Evolutionary conservation across 2,888 invertebrate species (phyloP), one percentile per base, ranked within the genome.

Genomic region (Galeopsomyia nigrocyanea): DNA sequence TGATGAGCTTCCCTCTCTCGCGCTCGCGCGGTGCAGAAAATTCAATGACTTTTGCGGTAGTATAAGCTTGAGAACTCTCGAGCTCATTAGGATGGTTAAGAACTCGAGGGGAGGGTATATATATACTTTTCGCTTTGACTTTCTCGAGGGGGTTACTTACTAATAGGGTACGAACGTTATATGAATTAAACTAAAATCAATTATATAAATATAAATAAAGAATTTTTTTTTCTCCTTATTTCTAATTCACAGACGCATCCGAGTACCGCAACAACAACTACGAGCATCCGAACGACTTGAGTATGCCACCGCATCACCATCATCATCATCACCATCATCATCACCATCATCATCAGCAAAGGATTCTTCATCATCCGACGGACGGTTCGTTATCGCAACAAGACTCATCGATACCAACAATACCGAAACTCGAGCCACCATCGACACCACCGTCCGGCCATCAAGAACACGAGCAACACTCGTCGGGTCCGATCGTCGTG

Each of bases 351-450:
- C 78, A 82, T 71, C 78, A 80, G 77, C 80, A 83, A 76, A 78
- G 81, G 75, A 79, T 82, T 74, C 71, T 80, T 46, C 80, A 78
- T 47, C 67, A 75, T 5, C 75, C 81, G 72, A 78, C 83, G 75
- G 82, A 84, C 7, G 77, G 79, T 82, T 21, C 81, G 82, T 71
- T 76, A 78, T 49, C 51, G 26, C 69, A 68, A 9, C 55, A 55
- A 22, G 68, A 74, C 75, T n/a, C n/a, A n/a, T 31, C 51, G 62
- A 77, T 83, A 77, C 88, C 88, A 78, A 87, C 89, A 72, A 87
- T 89, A 78, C 89, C 89, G 68, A 89, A 89, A 81, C 80, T 89
- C 73, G 89, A 89, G 79, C 89, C 89, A 39, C 87, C 85, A 3
- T 82, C 85, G 13, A 85, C 86, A 21, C 86, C 86, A 49, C 84